Percentiles rank a stretch among this genome's conserved stretches.
Evolutionary conservation across 1,140 invertebrate species (phyloP).

Genomic region (Yoshiicerus persimilis): DNA sequence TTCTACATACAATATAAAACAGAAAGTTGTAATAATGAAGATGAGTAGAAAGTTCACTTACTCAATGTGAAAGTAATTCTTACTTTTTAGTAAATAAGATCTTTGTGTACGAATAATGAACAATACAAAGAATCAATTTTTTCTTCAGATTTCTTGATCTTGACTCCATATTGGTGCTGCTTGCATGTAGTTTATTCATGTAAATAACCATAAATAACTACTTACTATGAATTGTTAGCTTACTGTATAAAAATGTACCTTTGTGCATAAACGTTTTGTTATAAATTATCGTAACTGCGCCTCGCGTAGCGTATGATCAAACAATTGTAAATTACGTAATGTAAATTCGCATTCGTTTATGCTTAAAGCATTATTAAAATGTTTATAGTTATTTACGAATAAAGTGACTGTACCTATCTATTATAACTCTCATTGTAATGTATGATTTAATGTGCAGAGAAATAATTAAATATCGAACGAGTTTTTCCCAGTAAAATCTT

Average conservation of each 20-base stretch:
- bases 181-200: neutral
- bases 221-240: neutral
- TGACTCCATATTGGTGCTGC: neutral
- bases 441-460: neutral
- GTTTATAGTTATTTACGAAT: neutral
- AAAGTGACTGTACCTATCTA: neutral
- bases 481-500: neutral
- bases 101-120: neutral
- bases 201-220: neutral
- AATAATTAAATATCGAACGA: neutral
- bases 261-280: neutral
- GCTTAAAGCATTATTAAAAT: neutral
- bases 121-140: neutral
- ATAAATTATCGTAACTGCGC: too few species aligned
- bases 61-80: neutral
- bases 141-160: neutral
- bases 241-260: neutral
- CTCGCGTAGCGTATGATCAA: too few species aligned
- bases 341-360: neutral
- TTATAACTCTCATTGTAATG: neutral
- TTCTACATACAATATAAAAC: neutral
- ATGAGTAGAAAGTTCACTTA: neutral
- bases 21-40: neutral
- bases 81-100: too few species aligned
- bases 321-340: neutral